These are phyloP conservation scores for Stenolophus ochropezus DNA, from an alignment of 2,888 invertebrate species.

Conservation along the genomic window DNA sequence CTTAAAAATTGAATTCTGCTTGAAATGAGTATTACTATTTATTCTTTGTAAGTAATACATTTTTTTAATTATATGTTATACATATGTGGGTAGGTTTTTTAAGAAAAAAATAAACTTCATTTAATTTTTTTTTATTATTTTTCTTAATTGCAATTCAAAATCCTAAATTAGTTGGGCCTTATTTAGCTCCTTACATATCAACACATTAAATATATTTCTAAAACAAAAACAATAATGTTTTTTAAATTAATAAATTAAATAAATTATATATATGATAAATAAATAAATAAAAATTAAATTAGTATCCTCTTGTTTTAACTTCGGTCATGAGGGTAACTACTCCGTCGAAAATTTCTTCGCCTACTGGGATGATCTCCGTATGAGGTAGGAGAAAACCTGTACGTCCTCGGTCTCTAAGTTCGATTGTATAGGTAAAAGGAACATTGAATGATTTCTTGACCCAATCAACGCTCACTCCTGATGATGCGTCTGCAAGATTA, in stretches of 20 bases:
- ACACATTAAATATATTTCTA: no score
- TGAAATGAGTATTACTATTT: no score
- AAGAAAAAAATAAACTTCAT: no score
- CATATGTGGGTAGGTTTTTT: no score
- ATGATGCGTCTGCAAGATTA: constrained; percentile 76
- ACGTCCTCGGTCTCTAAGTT: constrained; percentile 81
- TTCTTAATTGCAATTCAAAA: no score
- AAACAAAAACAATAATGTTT: no score
- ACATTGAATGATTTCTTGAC: constrained; percentile 80
- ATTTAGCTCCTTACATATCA: no score
- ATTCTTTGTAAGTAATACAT: no score
- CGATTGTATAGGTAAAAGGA: constrained; percentile 81
- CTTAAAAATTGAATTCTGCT: no score
- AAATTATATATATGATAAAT: neutral
- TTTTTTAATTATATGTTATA: no score
- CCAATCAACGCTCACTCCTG: constrained; percentile 85
- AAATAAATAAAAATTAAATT: neutral
- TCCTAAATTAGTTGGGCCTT: no score
- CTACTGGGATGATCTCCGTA: constrained; percentile 78
- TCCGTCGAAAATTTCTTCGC: constrained; percentile 77
- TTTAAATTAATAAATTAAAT: neutral
- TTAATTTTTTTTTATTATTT: no score
- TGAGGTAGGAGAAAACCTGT: constrained; percentile 83
- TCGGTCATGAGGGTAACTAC: constrained; percentile 74
- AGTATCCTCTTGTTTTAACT: constrained; percentile 42